These are phyloP conservation scores for Montifringilla adamsi DNA, from an alignment of 2,113 vertebrate genomes.

Conservation along the genomic window DNA sequence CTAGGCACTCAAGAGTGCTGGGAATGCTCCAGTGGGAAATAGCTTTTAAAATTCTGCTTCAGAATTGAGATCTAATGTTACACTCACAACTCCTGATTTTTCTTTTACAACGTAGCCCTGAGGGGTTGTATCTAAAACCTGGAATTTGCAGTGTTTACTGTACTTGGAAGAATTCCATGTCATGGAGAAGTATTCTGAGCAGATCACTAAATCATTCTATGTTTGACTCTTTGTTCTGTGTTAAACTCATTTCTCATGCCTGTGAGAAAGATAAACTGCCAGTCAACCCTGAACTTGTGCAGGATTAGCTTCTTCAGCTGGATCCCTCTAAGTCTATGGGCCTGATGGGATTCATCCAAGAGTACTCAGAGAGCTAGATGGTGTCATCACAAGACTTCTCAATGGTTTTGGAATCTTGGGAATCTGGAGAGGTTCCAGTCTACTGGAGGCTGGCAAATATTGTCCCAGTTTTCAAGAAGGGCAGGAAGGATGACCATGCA, in stretches of 20 bases:
- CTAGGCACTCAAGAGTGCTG: not conserved
- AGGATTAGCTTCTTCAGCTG: not conserved
- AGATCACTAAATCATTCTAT: not conserved
- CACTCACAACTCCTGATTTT: not conserved
- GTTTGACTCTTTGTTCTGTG: not conserved
- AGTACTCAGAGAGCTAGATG: not conserved
- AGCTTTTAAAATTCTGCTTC: not conserved
- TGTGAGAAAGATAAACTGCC: not conserved
- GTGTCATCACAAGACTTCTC: not conserved
- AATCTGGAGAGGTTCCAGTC: not conserved
- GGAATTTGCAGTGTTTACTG: not conserved
- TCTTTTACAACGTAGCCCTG: not conserved
- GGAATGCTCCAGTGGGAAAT: not conserved
- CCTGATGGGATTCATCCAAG: not conserved
- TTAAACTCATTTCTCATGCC: not conserved
- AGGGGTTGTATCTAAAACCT: not conserved
- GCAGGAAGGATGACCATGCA: not conserved
- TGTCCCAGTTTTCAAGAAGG: not conserved
- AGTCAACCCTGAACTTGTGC: not conserved
- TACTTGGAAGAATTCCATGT: not conserved
- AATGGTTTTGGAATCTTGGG: not conserved
- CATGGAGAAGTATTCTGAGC: not conserved
- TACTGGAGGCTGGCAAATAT: not conserved
- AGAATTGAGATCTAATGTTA: not conserved
- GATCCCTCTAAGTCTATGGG: not conserved